phyloP scores from a whole-genome alignment of 2,888 invertebrate genomes.

The Acleris literana region DNA sequence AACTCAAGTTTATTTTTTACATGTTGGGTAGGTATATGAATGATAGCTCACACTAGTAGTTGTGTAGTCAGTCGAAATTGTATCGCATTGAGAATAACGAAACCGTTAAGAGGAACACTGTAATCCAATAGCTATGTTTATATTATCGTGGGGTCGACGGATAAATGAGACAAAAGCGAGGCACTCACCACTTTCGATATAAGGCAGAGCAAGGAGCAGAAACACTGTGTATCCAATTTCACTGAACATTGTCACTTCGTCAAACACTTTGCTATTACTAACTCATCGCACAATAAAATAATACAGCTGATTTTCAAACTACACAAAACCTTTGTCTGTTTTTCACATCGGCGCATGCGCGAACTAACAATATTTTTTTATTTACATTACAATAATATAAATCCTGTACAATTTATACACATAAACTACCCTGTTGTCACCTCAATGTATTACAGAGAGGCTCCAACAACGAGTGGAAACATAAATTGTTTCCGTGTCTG shows the following conservation, averaged over 20 bases:
- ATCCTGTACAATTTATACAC: slow-evolving; percentile 55
- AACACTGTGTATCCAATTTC: slow-evolving; percentile 87
- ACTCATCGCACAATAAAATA: slow-evolving; percentile 78
- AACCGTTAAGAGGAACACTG: slow-evolving; percentile 1
- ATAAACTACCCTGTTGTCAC: slow-evolving; percentile 50
- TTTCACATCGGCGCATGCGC: slow-evolving; percentile 83
- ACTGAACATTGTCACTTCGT: slow-evolving; percentile 84
- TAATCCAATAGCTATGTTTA: slow-evolving; percentile 33
- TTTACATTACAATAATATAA: slow-evolving; percentile 77
- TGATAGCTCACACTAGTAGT: not conserved
- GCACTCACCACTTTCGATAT: slow-evolving; percentile 88
- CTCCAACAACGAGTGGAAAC: slow-evolving; percentile 59
- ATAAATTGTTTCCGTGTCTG: slow-evolving; percentile 55
- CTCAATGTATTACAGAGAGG: slow-evolving; percentile 53
- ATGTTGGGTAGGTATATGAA: too few relatives aligned
- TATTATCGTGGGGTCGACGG: slow-evolving; percentile 27
- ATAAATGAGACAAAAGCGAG: slow-evolving; percentile 32
- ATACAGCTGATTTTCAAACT: slow-evolving; percentile 84
- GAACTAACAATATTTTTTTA: slow-evolving; percentile 79
- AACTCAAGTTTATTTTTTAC: too few relatives aligned
- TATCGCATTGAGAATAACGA: not conserved
- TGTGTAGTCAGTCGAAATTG: too few relatives aligned
- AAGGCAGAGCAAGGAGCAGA: slow-evolving; percentile 87
- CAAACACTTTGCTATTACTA: slow-evolving; percentile 77
- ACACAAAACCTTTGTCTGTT: slow-evolving; percentile 86